phyloP scores from a whole-genome alignment of 2,888 invertebrate species.

The Aplocera efformata region DNA sequence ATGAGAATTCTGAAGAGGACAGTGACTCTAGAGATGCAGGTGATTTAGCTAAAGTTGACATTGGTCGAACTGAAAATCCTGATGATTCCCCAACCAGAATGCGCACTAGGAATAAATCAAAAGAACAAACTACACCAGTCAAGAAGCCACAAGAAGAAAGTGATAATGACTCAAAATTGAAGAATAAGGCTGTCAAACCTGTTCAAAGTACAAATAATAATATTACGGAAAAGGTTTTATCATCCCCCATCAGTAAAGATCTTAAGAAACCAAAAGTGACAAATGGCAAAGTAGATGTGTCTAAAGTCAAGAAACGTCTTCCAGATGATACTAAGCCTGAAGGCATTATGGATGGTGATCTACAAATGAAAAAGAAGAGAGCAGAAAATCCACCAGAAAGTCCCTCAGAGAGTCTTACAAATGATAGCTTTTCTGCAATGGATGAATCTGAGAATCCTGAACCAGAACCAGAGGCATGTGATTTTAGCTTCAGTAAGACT shows the following conservation, averaged over 20 bases:
- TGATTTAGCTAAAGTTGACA: slow-evolving; percentile 90
- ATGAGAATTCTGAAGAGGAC: slow-evolving; percentile 97
- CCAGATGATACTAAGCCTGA: slow-evolving; percentile 79
- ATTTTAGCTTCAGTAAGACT: slow-evolving; percentile 72
- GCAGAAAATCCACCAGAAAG: slow-evolving; percentile 83
- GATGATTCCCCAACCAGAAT: slow-evolving; percentile 93
- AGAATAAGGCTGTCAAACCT: slow-evolving; percentile 56
- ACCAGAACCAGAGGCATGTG: slow-evolving; percentile 70
- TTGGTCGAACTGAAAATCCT: slow-evolving; percentile 85
- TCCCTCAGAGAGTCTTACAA: slow-evolving; percentile 91
- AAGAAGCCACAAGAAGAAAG: slow-evolving; percentile 73
- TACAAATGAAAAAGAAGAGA: slow-evolving; percentile 79
- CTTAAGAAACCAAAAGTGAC: slow-evolving; percentile 47
- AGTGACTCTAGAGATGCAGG: slow-evolving; percentile 94
- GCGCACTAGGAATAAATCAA: slow-evolving; percentile 92
- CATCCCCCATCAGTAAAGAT: slow-evolving; percentile 67
- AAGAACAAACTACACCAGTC: slow-evolving; percentile 84
- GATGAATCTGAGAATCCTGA: slow-evolving; percentile 83
- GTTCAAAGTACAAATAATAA: slow-evolving; percentile 68
- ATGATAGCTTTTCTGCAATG: slow-evolving; percentile 91
- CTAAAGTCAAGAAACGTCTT: slow-evolving; percentile 81
- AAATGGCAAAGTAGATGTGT: slow-evolving; percentile 75
- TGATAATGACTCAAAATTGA: slow-evolving; percentile 69
- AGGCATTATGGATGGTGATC: slow-evolving; percentile 81
- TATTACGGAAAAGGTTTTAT: slow-evolving; percentile 57